Conservation (phyloP, 2,797 vertebrate species). For the Lagocephalus sceleratus region DNA sequence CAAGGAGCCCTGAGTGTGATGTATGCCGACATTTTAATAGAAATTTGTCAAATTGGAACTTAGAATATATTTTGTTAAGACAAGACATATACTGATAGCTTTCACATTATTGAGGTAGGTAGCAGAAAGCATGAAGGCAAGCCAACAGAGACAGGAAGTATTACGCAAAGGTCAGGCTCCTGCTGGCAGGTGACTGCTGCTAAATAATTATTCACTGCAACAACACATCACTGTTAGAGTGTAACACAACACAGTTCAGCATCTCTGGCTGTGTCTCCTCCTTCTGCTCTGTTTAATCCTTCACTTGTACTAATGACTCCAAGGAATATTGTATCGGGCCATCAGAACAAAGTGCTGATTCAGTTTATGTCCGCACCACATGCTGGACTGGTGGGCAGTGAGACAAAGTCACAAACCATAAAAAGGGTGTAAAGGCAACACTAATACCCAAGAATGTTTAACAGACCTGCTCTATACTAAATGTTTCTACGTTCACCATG, state of each 20-base stretch:
- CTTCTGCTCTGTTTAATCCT: conserved; percentile 44
- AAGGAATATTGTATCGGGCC: conserved; percentile 24
- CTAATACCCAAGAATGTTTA: background rate
- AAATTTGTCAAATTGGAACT: conserved; percentile 66
- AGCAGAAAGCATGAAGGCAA: conserved; percentile 2
- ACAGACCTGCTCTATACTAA: conserved; percentile 16
- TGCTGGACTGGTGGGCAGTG: background rate
- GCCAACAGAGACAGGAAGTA: background rate
- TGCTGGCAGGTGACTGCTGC: conserved; percentile 10
- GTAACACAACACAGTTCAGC: conserved; percentile 15
- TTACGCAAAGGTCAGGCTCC: conserved; percentile 3
- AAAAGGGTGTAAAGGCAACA: background rate
- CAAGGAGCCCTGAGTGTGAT: conserved; percentile 30
- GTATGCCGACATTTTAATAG: conserved; percentile 48
- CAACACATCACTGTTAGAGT: conserved; percentile 43
- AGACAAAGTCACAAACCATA: background rate
- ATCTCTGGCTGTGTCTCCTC: conserved; percentile 13
- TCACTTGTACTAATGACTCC: conserved; percentile 47
- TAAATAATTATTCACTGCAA: conserved; percentile 53
- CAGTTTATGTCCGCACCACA: conserved; percentile 21
- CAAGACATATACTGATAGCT: conserved; percentile 8
- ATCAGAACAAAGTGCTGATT: conserved; percentile 47
- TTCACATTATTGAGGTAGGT: background rate
- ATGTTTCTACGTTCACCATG: conserved; percentile 38
- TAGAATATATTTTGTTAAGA: conserved; percentile 17